These are phyloP conservation scores for Semnornis frantzii DNA, from an alignment of 2,113 vertebrate species.

Conservation along the genomic window DNA sequence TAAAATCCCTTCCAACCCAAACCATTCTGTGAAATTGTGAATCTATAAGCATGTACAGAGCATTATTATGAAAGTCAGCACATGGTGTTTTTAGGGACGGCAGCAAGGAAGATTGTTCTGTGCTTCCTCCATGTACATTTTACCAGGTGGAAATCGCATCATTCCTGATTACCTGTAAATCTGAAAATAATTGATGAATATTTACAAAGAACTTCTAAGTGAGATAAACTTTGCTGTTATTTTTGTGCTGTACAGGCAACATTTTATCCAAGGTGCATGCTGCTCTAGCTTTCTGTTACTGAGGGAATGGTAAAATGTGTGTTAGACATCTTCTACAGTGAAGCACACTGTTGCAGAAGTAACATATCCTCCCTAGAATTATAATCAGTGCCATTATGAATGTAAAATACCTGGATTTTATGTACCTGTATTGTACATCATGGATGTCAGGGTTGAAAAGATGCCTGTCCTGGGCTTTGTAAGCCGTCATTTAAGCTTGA, in stretches of 20 bases:
- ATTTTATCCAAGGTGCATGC: neutral
- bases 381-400: neutral
- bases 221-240: neutral
- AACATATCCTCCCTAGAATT: neutral
- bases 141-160: neutral
- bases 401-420: conserved; percentile 12
- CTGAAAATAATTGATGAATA: neutral
- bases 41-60: neutral
- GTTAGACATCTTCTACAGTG: neutral
- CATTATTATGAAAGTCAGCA: neutral
- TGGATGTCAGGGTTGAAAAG: neutral
- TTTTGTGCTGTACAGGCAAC: neutral
- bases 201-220: neutral
- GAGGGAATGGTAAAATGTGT: neutral
- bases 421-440: neutral
- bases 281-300: neutral
- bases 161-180: neutral
- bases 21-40: too few species aligned
- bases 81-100: neutral
- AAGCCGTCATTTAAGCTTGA: conserved; percentile 8
- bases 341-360: neutral
- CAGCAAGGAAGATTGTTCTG: neutral
- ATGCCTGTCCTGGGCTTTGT: neutral
- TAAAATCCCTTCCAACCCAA: too few species aligned
- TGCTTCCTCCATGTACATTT: neutral